Percentiles rank a stretch among this genome's conserved stretches.
phyloP scores from a whole-genome alignment of 2,888 invertebrate genomes.

The Hydrotaea diabolus region DNA sequence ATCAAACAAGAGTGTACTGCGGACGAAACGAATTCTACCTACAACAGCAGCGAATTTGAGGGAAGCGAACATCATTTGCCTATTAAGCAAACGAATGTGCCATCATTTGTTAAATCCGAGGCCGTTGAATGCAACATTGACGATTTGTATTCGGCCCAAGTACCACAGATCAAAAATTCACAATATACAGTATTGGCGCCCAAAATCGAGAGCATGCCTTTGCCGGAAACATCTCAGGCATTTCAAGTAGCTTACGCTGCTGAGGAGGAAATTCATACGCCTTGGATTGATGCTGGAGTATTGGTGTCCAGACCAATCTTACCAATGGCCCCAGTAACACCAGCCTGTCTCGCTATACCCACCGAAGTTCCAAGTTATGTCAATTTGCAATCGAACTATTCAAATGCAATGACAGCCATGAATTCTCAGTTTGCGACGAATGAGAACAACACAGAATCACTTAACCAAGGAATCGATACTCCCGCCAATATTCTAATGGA shows the following conservation, averaged over 20 bases:
- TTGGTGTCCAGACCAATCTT: conserved; percentile 84
- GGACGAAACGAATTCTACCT: conserved; percentile 58
- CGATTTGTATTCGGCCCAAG: conserved; percentile 54
- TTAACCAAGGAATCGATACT: not conserved
- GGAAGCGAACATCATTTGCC: conserved; percentile 12
- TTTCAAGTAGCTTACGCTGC: conserved; percentile 88
- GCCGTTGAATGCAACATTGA: conserved; percentile 57
- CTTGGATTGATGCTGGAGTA: conserved; percentile 88
- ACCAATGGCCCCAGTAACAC: conserved; percentile 83
- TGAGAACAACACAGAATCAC: not conserved
- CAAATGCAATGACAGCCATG: conserved; percentile 67
- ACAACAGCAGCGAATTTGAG: conserved; percentile 53
- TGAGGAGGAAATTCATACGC: conserved; percentile 88
- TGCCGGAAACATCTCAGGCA: conserved; percentile 82
- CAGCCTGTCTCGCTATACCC: conserved; percentile 80
- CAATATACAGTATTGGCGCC: conserved; percentile 58
- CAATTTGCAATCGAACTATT: conserved; percentile 75
- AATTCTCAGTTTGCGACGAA: not conserved
- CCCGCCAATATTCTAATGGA: conserved; percentile 43
- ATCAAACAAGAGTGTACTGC: conserved; percentile 50
- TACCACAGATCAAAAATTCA: conserved; percentile 56
- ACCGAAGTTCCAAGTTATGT: conserved; percentile 80
- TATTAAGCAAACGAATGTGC: not conserved
- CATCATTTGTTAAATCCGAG: conserved; percentile 68
- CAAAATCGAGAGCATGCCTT: conserved; percentile 70